Base-by-base conservation (phyloP, 2,888 invertebrate genomes). In the Platycnemis pennipes region DNA sequence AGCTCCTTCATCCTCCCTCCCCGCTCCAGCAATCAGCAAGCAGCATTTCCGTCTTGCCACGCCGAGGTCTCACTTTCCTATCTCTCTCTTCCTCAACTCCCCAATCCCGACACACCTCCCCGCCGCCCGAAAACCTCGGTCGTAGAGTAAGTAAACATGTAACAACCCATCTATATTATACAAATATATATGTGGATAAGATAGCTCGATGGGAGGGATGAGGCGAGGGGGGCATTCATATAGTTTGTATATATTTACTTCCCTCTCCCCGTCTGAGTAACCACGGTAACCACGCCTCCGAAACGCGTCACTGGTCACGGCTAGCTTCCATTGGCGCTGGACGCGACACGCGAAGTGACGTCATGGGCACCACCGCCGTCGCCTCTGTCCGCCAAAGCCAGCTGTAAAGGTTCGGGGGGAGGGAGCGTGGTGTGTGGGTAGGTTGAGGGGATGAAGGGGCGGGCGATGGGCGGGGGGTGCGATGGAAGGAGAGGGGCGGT, bases 301-400 rank as follows among this genome's bases (percentile, higher is more conserved):
- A 37, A 19, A 56, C 53, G 56, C 89, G 89, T 89, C 89, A 89
- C 56, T 42, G 63, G 31, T 42, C 37, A 56, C 42, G 42, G 89
- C 42, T 1, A 13, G 56, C 56, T 42, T 44, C 91, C 91, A 91
- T 91, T 91, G 91, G 91, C 53, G 91, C 44, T 91, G 44, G 69
- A 91, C 56, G 44, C 26, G 91, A 91, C 91, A 63, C 91, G 63
- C 16, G 44, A 44, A 44, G 63, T 91, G 91, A 91, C 91, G 91
- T 91, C 91, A 91, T 44, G 26, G 77, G 22, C 22, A 37, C 56
- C 63, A 22, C 44, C 42, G 22, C 45, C 44, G 26, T 26, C 63
- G 26, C 26, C 26, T 5, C 63, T 37, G 8, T 77, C 37, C 77
- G 77, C 77, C 77, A 77, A 77, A 77, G 77, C 77, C 77, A 77